Evolutionary conservation across 2,113 vertebrate genomes (phyloP).

Genomic region (Pterophyllum scalare): DNA sequence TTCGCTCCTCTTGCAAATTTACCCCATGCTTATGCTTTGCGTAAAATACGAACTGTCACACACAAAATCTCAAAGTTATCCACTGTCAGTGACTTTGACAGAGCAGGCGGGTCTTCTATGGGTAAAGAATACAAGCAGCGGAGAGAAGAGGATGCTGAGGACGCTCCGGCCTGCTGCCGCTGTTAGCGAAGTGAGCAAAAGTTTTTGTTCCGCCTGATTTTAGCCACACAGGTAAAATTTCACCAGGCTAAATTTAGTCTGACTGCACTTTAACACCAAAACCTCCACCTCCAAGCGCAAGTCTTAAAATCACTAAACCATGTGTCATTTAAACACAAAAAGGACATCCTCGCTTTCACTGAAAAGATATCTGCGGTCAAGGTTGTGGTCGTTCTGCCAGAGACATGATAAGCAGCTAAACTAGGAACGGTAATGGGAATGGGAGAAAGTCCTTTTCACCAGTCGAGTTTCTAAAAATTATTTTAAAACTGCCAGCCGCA

Average conservation of each 20-base stretch:
- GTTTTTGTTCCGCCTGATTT: not conserved
- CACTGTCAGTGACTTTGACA: not conserved
- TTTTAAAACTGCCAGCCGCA: not conserved
- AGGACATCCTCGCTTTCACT: not conserved
- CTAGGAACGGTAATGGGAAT: not conserved
- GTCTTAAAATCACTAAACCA: not conserved
- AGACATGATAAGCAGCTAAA: not conserved
- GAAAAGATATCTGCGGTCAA: not conserved
- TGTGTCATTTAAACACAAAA: not conserved
- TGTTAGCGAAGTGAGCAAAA: not conserved
- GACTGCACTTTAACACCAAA: conserved; percentile 1
- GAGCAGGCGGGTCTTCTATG: no score
- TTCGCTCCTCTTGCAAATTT: not conserved
- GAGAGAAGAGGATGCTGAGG: not conserved
- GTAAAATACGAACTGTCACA: no score
- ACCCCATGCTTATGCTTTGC: not conserved
- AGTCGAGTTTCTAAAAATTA: not conserved
- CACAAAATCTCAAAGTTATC: not conserved
- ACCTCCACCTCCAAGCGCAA: not conserved
- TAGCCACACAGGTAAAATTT: not conserved
- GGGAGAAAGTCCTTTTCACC: no score
- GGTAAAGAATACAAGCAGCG: not conserved
- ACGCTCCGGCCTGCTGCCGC: not conserved
- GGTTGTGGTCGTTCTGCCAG: not conserved
- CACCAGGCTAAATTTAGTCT: not conserved